Evolutionary conservation across 2,888 invertebrate genomes (phyloP).

Genomic region (Trachelus troglodyta): DNA sequence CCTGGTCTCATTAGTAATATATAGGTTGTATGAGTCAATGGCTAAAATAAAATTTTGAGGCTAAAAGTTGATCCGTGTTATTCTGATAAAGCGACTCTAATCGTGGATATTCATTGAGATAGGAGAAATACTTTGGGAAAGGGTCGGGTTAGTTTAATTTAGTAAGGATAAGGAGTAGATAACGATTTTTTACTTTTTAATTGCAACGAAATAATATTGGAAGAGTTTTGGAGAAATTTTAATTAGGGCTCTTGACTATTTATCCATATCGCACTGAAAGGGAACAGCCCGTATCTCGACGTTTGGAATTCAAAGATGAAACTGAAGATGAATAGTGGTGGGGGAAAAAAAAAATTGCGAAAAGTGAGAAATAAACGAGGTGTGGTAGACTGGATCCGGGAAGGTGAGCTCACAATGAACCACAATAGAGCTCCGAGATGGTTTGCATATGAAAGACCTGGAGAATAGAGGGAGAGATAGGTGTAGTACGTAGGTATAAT

Average conservation of each 20-base stretch:
- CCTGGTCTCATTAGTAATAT: background rate
- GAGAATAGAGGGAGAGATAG: slow-evolving; percentile 32
- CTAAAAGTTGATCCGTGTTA: background rate
- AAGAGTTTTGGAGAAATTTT: slow-evolving; percentile 37
- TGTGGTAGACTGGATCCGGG: slow-evolving; percentile 56
- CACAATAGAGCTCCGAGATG: slow-evolving; percentile 57
- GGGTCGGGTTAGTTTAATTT: background rate
- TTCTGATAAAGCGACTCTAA: background rate
- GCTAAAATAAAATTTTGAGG: background rate
- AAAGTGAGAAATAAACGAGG: slow-evolving; percentile 56
- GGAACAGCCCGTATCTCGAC: slow-evolving; percentile 34
- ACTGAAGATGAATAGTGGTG: background rate
- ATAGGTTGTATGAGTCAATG: background rate
- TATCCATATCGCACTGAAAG: slow-evolving; percentile 44
- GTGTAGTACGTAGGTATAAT: slow-evolving; percentile 15
- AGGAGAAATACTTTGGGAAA: background rate
- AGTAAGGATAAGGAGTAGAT: background rate
- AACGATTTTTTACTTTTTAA: background rate
- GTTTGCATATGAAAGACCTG: slow-evolving; percentile 63
- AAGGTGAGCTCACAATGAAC: slow-evolving; percentile 57
- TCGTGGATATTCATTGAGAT: background rate
- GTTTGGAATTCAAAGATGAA: slow-evolving; percentile 15
- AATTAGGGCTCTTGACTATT: slow-evolving; percentile 60
- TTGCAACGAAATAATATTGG: background rate
- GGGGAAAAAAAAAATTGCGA: slow-evolving; percentile 21